Evolutionary conservation across 2,888 invertebrate genomes (phyloP), one percentile per base, ranked within the genome.

Genomic region (Drosophila monieri): DNA sequence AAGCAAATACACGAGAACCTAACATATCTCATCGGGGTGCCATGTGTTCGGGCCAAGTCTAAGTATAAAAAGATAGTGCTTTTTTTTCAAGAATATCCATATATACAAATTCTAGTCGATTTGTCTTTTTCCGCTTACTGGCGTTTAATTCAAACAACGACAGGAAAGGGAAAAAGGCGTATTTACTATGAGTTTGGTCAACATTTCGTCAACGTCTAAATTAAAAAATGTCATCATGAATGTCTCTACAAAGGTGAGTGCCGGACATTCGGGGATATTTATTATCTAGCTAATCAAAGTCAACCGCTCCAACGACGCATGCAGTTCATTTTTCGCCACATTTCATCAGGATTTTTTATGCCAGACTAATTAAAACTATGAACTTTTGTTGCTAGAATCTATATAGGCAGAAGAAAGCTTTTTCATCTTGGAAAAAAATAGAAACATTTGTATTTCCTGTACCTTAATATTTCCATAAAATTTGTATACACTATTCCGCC

Each of bases 121-220:
- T 90, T 92, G 91, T 91, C 92, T 92, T 91, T 91, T 91, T 92
- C 91, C 91, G 92, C 92, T 91, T 92, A 91, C 92, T 91, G 91
- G 87, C 91, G 91, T 91, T 91, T 84, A 85, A 80, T 85, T 76
- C 88, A 71, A 85, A 21, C 87, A 90, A 86, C 91, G 91, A 90
- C 92, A 91, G 91, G 90, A 91, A 91, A 91, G 91, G 90, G 92
- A 89, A 91, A 91, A 89, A 90, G 91, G 89, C 92, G 90, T 88
- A 91, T 91, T 89, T 78, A 90, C 91, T 91, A 83, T 35, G 87
- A 89, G 85, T 83, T 76, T 60, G 58, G 48, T 67, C 89, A 85
- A 52, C 89, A n/a, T 14, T 18, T 35, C 9, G 27, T 6, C 3
- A 15, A n/a, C 3, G 6, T 25, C 35, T 35, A 35, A 35, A n/a